Base-by-base conservation (phyloP, 2,797 vertebrate genomes). In the Crenichthys baileyi region DNA sequence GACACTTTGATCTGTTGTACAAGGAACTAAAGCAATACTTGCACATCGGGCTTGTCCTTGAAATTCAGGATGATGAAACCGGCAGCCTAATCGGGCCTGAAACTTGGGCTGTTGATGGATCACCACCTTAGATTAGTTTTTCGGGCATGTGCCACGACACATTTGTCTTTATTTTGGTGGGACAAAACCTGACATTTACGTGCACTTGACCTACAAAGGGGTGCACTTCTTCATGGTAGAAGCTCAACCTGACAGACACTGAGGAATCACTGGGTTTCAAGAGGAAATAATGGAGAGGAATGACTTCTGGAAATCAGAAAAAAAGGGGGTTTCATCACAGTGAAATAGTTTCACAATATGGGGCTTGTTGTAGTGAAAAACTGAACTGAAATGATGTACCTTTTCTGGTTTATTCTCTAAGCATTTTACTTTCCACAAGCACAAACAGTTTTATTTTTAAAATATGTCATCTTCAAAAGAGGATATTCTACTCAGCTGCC, bases 401-500 rank as follows among this genome's bases (percentile, higher is more conserved):
- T 87, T 29, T 77, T 55, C 1, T 18, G 51, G 63, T 53, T 70
- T 51, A 72, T 65, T 72, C 44, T 80, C 67, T 65, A 48, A 61
- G 55, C 24, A 61, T 70, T 55, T 56, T 51, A 29, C 83, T 78
- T 50, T 31, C 70, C 44, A 55, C 65, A 51, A 46, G 53, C 7
- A 22, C 46, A 51, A 78, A 53, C 70, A 24, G 41, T 68, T 71
- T 76, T 60, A 41, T 67, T 81, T 70, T 9, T 4, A 39, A 22
- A 67, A 67, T 24, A 67, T 8, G 4, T 60, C 11, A 39, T 65
- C 61, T 65, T 39, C 31, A 67, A 77, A 84, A 84, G 79, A 88
- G 90, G 94, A 90, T 81, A 90, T 94, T 93, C 92, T 88, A 78
- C 83, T 85, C 84, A 78, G 72, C 89, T 94, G 89, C 94, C 94